Base-by-base conservation (phyloP, 2,888 invertebrate genomes). In the Andrena haemorrhoa region DNA sequence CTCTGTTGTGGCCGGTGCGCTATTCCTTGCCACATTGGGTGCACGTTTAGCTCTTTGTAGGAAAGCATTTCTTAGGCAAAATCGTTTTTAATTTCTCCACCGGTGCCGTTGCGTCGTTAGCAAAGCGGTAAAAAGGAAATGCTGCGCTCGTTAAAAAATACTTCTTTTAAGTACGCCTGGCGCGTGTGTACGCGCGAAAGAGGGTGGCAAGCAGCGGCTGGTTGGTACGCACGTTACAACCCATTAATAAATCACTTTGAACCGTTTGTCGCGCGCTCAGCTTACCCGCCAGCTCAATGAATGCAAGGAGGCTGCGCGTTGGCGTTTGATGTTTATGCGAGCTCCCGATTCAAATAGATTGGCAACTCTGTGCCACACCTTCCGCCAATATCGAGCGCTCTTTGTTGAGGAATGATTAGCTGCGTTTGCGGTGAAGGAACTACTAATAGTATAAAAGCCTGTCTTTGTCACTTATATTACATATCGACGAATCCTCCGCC, bases 231-330 rank as follows among this genome's bases (percentile, higher is more conserved):
- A 60, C 79, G 86, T 91, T 91, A 90, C 86, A 86, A 80, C 85
- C 12, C 88, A 85, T 90, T 89, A 91, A 92, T 92, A 92, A 92
- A 92, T 92, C 91, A 91, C 86, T 84, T 82, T 80, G 77, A 85
- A 88, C 76, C 83, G 86, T 86, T 89, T 87, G 89, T 85, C 85
- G 81, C 81, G 60, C 33, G 72, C 79, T 79, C 82, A 86, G 75
- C 78, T 73, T 58, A 63, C 61, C 65, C 79, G 29, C 35, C 35
- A 75, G 68, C 69, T 33, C 69, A 64, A 71, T 66, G 70, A 75
- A 64, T 60, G 49, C 64, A n/a, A 49, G 23, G 26, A 33, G 60
- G 53, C 12, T 26, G 29, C 33, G 56, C 66, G 73, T 71, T 61
- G 72, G 7, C 70, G 56, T 72, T 75, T 73, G 64, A 66, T 83